phyloP scores from a whole-genome alignment of 2,888 invertebrate species.

The Atrina japonica region DNA sequence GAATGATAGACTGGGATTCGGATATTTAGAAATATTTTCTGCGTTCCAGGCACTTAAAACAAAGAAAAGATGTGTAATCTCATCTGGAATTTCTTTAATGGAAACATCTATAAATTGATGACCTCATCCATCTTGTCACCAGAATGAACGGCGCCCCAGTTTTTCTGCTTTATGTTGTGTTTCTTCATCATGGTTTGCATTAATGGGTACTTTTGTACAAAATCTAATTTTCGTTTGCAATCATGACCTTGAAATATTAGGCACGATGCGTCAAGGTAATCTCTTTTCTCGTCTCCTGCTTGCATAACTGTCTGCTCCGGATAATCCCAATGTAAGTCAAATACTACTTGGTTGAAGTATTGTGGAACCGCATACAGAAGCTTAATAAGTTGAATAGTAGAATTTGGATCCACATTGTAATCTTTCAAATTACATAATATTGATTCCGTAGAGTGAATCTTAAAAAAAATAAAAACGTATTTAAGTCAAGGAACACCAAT shows the following conservation, averaged over 20 bases:
- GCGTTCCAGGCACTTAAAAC: slow-evolving; percentile 59
- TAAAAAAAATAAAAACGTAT: not conserved
- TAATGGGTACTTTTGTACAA: not conserved
- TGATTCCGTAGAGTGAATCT: slow-evolving; percentile 10
- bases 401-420: slow-evolving; percentile 47
- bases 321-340: slow-evolving; percentile 60
- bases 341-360: slow-evolving; percentile 54
- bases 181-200: not conserved
- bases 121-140: slow-evolving; percentile 60
- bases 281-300: slow-evolving; percentile 24
- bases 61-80: slow-evolving; percentile 58
- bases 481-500: no score
- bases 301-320: slow-evolving; percentile 23
- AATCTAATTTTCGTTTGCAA: slow-evolving; percentile 39
- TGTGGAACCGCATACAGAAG: slow-evolving; percentile 55
- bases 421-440: slow-evolving; percentile 39
- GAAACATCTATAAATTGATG: slow-evolving; percentile 59
- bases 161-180: not conserved
- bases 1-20: slow-evolving; percentile 60
- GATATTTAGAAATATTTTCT: slow-evolving; percentile 58
- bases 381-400: slow-evolving; percentile 50
- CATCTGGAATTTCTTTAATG: slow-evolving; percentile 47
- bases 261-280: slow-evolving; percentile 60
- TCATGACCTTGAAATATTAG: slow-evolving; percentile 41
- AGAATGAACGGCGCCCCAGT: slow-evolving; percentile 45